phyloP scores from a whole-genome alignment of 2,113 vertebrate genomes.

The Micromys minutus region DNA sequence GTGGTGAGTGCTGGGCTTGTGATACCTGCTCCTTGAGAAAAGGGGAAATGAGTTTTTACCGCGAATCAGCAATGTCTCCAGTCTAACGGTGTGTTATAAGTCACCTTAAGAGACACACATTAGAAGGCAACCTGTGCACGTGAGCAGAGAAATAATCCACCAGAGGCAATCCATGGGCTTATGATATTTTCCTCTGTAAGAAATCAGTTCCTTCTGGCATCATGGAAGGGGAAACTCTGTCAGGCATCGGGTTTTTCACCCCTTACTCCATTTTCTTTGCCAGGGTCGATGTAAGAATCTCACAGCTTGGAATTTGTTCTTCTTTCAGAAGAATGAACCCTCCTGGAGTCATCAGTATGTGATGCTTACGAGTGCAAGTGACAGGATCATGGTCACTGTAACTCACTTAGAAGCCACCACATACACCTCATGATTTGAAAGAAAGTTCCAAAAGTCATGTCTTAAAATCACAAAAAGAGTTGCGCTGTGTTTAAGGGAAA shows the following conservation, averaged over 20 bases:
- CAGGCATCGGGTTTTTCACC: fast-evolving
- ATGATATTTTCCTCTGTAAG: background rate
- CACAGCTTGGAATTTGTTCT: background rate
- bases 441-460: background rate
- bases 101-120: background rate
- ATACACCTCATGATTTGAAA: background rate
- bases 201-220: conserved; percentile 6
- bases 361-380: background rate
- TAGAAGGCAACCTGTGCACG: background rate
- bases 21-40: background rate
- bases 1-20: background rate
- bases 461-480: background rate
- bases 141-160: background rate
- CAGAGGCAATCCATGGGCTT: background rate
- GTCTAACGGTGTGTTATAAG: background rate
- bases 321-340: background rate
- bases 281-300: background rate
- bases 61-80: background rate
- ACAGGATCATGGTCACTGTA: background rate
- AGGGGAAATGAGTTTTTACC: background rate
- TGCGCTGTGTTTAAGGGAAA: background rate
- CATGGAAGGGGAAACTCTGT: background rate
- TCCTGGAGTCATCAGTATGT: background rate
- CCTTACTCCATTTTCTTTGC: background rate
- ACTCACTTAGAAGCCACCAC: background rate